A percentile compares a stretch with the other conserved stretches of the same genome.
These are phyloP conservation scores for Odontamblyopus rebecca DNA, from an alignment of 2,797 vertebrate species.

Conservation along the genomic window DNA sequence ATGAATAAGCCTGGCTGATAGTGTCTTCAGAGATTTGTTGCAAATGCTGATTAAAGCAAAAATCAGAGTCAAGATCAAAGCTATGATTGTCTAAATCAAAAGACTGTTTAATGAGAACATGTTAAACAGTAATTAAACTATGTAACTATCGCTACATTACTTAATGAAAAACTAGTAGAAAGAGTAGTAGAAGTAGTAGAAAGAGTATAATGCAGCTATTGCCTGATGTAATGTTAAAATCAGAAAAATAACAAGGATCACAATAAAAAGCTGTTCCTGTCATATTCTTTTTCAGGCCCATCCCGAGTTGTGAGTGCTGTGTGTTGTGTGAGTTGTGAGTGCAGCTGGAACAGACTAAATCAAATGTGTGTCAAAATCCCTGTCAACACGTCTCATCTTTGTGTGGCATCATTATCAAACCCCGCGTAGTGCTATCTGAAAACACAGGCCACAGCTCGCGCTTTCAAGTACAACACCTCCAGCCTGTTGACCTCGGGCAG, in stretches of 20 bases:
- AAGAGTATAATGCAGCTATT: neutral
- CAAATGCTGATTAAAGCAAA: too few species aligned
- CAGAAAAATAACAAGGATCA: neutral
- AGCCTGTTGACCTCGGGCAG: constrained; percentile 70
- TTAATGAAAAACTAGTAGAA: too few species aligned
- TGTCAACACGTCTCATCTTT: constrained; percentile 23
- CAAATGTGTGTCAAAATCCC: constrained; percentile 12
- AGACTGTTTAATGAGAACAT: too few species aligned
- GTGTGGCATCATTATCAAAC: constrained; percentile 36
- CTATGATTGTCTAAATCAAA: too few species aligned
- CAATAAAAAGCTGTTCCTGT: neutral
- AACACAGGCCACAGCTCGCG: constrained; percentile 45
- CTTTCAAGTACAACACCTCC: constrained; percentile 73
- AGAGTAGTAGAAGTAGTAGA: neutral
- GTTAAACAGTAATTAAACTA: too few species aligned
- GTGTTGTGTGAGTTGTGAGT: neutral
- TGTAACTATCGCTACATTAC: too few species aligned
- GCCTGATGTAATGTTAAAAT: neutral
- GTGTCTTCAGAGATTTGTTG: too few species aligned
- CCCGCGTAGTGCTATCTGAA: constrained; percentile 35
- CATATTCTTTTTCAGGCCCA: neutral
- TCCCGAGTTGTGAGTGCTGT: neutral
- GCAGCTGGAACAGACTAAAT: neutral
- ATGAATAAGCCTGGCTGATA: neutral
- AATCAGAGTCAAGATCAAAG: too few species aligned